Percentiles rank a stretch among this genome's conserved stretches.
Conservation (phyloP, 2,797 vertebrate genomes). For the Eospalax fontanierii region DNA sequence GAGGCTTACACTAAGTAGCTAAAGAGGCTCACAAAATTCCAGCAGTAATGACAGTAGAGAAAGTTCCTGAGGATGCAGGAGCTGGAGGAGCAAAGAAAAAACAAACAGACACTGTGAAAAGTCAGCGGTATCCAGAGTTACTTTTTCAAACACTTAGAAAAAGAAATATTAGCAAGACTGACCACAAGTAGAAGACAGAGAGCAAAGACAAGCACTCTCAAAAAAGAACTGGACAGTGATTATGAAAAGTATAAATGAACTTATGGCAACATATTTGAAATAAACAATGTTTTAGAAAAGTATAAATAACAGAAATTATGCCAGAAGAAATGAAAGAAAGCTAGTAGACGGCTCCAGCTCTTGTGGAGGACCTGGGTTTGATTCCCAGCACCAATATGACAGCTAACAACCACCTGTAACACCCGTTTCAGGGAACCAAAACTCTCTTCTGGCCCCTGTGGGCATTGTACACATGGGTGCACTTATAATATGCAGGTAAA, state of each 20-base stretch:
- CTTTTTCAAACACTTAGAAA: conserved; percentile 12
- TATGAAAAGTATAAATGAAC: not conserved
- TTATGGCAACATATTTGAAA: conserved; percentile 27
- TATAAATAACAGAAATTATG: conserved; percentile 3
- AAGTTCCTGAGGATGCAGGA: not conserved
- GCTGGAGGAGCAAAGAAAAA: not conserved
- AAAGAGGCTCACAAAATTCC: not conserved
- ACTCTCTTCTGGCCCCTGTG: too few species aligned
- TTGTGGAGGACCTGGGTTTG: too few species aligned
- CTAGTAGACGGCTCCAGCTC: too few species aligned
- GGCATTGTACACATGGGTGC: too few species aligned
- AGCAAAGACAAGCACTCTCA: not conserved
- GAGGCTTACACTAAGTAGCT: not conserved
- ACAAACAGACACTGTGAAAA: not conserved
- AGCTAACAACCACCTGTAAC: too few species aligned
- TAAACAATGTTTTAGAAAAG: conserved; percentile 14
- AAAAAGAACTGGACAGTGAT: not conserved
- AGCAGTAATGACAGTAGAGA: not conserved
- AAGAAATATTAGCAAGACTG: not conserved
- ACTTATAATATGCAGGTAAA: too few species aligned
- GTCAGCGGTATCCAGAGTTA: not conserved
- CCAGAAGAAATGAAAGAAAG: conserved; percentile 33
- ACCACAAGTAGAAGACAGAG: not conserved
- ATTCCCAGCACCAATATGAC: too few species aligned
- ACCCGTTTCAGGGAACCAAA: too few species aligned